phyloP scores from a whole-genome alignment of 1,140 invertebrate genomes.

The Papilio aristodemus region DNA sequence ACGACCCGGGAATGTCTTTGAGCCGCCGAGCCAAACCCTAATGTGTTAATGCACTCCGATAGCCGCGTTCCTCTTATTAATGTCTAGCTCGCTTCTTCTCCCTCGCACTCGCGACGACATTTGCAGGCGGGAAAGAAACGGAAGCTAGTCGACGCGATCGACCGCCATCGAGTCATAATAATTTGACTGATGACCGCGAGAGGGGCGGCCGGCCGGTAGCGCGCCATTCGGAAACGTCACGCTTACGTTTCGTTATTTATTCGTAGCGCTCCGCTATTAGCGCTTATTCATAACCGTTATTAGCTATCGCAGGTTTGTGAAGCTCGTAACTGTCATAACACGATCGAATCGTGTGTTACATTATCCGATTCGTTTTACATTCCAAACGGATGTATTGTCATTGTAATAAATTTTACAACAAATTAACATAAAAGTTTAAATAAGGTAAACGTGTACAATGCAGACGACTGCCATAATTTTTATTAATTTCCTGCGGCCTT shows the following conservation, averaged over 20 bases:
- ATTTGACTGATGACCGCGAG: constrained; percentile 47
- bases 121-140: constrained; percentile 36
- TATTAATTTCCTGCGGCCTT: not conserved
- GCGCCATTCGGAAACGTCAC: constrained; percentile 1
- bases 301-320: not conserved
- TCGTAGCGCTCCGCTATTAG: not conserved
- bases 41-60: constrained; percentile 76
- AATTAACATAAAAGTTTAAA: not conserved
- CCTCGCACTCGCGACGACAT: constrained; percentile 41
- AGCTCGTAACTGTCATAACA: not conserved
- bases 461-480: not conserved
- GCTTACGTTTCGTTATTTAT: not conserved
- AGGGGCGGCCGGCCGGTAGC: constrained; percentile 31
- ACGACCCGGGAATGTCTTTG: constrained; percentile 72
- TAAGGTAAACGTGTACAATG: not conserved
- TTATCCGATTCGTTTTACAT: not conserved
- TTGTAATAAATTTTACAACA: not conserved
- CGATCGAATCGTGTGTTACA: not conserved
- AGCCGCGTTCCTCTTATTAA: constrained; percentile 70
- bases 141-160: constrained; percentile 26
- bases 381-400: not conserved
- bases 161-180: constrained; percentile 37
- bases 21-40: constrained; percentile 65
- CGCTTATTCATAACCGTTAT: not conserved
- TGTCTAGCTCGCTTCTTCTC: constrained; percentile 55